A percentile compares a stretch with the other conserved stretches of the same genome.
Evolutionary conservation across 2,797 vertebrate species (phyloP).

Genomic region (Gymnopithys bicolor): DNA sequence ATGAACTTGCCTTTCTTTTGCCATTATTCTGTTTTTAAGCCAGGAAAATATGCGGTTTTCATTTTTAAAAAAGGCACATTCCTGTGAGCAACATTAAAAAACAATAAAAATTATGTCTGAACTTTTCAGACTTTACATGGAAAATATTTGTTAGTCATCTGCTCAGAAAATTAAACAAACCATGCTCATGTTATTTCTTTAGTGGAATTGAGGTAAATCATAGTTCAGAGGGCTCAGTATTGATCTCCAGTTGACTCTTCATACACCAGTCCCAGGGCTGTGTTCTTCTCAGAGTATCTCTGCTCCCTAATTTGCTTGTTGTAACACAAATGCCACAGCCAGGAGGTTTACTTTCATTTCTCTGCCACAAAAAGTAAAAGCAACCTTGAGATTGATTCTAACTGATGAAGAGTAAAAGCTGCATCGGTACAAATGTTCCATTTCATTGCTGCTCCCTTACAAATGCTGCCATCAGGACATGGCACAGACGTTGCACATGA

Average conservation of each 20-base stretch:
- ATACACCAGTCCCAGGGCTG: not conserved
- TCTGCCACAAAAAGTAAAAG: conserved; percentile 5
- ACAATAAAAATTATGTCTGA: not conserved
- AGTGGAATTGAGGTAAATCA: not conserved
- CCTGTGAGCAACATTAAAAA: not conserved
- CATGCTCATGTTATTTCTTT: not conserved
- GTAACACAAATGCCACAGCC: not conserved
- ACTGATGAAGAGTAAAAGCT: not conserved
- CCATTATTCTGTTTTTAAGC: not conserved
- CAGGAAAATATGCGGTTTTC: not conserved
- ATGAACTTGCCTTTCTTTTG: not conserved
- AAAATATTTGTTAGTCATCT: conserved; percentile 6
- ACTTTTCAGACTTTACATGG: not conserved
- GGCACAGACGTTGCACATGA: not conserved
- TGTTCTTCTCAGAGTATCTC: not conserved
- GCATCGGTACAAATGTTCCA: not conserved
- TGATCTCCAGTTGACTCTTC: not conserved
- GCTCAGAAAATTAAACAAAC: not conserved
- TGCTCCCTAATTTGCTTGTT: not conserved
- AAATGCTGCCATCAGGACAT: fast-evolving
- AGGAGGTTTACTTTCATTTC: not conserved
- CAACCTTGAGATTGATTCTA: not conserved
- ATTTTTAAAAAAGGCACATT: not conserved
- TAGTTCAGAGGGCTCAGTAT: not conserved
- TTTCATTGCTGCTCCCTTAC: not conserved